These are phyloP conservation scores for Ernsta delagoae DNA, from an alignment of 2,888 invertebrate species.

Conservation along the genomic window DNA sequence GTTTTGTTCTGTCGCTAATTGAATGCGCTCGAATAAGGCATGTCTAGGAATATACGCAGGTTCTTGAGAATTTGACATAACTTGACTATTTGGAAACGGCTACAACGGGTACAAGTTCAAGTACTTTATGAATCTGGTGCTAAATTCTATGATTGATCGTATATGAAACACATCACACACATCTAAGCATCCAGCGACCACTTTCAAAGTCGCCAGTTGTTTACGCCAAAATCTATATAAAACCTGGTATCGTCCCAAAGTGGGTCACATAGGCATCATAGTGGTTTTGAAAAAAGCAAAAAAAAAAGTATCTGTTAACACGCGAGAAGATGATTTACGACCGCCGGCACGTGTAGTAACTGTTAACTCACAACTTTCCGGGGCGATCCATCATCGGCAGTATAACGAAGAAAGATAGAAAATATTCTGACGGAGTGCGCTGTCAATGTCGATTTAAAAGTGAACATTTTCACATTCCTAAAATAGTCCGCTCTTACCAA, in stretches of 20 bases:
- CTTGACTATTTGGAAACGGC: too few relatives aligned
- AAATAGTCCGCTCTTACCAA: slow-evolving; percentile 56
- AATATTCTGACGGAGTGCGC: slow-evolving; percentile 16
- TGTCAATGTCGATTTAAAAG: slow-evolving; percentile 42
- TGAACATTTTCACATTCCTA: slow-evolving; percentile 51
- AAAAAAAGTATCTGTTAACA: slow-evolving; percentile 24
- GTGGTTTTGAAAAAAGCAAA: slow-evolving; percentile 20
- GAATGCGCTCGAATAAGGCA: too few relatives aligned
- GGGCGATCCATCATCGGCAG: slow-evolving; percentile 28
- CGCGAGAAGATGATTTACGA: slow-evolving; percentile 34
- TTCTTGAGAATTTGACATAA: too few relatives aligned
- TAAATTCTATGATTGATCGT: too few relatives aligned
- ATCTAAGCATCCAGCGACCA: background rate
- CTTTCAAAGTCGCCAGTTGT: slow-evolving; percentile 10
- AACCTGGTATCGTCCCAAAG: slow-evolving; percentile 19
- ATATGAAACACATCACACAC: too few relatives aligned
- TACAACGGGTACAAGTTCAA: too few relatives aligned
- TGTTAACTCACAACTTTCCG: slow-evolving; percentile 25
- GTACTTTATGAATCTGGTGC: too few relatives aligned
- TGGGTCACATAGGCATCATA: slow-evolving; percentile 27
- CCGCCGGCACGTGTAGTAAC: slow-evolving; percentile 22
- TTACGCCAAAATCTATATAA: slow-evolving; percentile 25
- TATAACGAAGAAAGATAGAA: slow-evolving; percentile 30
- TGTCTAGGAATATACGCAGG: too few relatives aligned
- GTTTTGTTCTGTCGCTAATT: too few relatives aligned